Percentiles rank a stretch among this genome's conserved stretches.
phyloP scores from a whole-genome alignment of 2,888 invertebrate species.

The Drosophila phalerata region DNA sequence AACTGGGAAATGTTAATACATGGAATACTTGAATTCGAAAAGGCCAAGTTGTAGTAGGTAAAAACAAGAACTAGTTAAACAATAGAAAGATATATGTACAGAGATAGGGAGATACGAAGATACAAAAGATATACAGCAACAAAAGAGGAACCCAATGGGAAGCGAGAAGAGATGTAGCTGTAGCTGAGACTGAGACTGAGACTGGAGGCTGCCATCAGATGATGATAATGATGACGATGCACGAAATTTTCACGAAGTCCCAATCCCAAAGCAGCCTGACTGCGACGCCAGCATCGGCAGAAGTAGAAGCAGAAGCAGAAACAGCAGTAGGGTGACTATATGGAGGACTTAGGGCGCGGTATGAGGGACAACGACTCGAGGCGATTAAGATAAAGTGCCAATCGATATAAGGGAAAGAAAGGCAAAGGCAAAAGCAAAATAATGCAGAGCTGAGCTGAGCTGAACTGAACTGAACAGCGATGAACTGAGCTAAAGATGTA shows the following conservation, averaged over 20 bases:
- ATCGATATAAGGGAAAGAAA: conserved; percentile 81
- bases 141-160: conserved; percentile 48
- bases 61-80: conserved; percentile 38
- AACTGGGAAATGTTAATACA: conserved; percentile 44
- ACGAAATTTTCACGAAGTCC: conserved; percentile 72
- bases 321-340: conserved; percentile 52
- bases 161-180: background rate
- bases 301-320: conserved; percentile 26
- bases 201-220: conserved; percentile 36
- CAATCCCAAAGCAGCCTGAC: conserved; percentile 48
- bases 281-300: conserved; percentile 25
- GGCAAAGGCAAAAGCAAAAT: conserved; percentile 32
- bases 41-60: conserved; percentile 29
- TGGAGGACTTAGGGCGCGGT: conserved; percentile 51
- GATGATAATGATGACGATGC: conserved; percentile 73
- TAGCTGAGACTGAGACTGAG: conserved; percentile 6
- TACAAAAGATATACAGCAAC: conserved; percentile 67
- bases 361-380: conserved; percentile 64
- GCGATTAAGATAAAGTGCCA: conserved; percentile 81
- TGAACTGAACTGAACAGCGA: conserved; percentile 38
- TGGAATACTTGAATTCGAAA: conserved; percentile 27
- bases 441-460: conserved; percentile 30
- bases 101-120: conserved; percentile 56
- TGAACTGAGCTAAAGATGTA: conserved; percentile 50
- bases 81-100: conserved; percentile 36